phyloP scores from a whole-genome alignment of 2,797 vertebrate species.

The Hafferia zeledoni region DNA sequence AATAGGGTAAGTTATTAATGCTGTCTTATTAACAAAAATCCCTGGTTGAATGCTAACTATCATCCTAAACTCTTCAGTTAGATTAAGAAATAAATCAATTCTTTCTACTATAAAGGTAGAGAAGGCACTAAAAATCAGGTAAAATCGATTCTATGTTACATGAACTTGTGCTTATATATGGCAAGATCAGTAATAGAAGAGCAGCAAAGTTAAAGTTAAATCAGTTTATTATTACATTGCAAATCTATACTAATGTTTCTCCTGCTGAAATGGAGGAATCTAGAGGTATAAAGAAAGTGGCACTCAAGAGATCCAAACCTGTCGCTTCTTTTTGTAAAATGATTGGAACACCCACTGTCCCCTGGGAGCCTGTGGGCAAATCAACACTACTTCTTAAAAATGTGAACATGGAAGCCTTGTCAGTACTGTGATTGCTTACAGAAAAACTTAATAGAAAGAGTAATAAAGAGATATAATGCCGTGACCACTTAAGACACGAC shows the following conservation, averaged over 20 bases:
- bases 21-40: background rate
- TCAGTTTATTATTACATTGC: conserved; percentile 9
- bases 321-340: conserved; percentile 40
- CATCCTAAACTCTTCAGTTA: background rate
- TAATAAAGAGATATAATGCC: conserved; percentile 66
- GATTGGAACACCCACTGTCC: conserved; percentile 31
- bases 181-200: conserved; percentile 28
- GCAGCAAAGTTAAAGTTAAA: background rate
- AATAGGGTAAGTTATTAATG: background rate
- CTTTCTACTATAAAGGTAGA: background rate
- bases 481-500: conserved; percentile 58
- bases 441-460: conserved; percentile 54
- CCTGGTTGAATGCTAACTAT: background rate
- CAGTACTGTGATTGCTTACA: conserved; percentile 53
- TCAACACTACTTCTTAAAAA: conserved; percentile 41
- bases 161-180: background rate
- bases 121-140: background rate
- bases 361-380: conserved; percentile 51
- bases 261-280: conserved; percentile 20
- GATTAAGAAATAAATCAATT: background rate
- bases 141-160: background rate
- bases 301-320: background rate
- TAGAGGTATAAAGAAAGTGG: conserved; percentile 25
- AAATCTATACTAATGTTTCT: conserved; percentile 47
- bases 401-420: conserved; percentile 58